These are phyloP conservation scores for Heliconius ismenius DNA, from an alignment of 2,888 invertebrate species.

Conservation along the genomic window DNA sequence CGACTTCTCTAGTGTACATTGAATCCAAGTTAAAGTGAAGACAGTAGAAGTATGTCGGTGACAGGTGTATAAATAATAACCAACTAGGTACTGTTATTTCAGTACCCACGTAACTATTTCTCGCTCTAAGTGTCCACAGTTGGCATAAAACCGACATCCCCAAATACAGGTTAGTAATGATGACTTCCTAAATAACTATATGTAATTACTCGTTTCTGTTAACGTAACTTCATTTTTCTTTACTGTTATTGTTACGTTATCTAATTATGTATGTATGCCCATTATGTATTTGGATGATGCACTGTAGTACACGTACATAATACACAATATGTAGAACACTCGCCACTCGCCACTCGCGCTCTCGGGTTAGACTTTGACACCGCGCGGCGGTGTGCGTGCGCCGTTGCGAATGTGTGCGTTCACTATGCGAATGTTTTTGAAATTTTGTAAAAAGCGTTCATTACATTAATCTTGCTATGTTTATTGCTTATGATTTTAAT, in stretches of 20 bases:
- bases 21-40: neutral
- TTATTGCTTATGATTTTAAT: neutral
- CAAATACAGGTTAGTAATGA: conserved; percentile 26
- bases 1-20: neutral
- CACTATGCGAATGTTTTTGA: conserved; percentile 57
- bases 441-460: conserved; percentile 1
- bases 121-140: conserved; percentile 14
- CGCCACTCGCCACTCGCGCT: conserved; percentile 43
- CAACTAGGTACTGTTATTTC: conserved; percentile 36
- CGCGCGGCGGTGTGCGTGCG: conserved; percentile 60
- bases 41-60: conserved; percentile 26
- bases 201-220: neutral
- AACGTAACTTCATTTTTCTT: neutral
- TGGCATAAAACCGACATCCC: conserved; percentile 20
- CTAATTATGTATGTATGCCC: neutral
- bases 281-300: neutral
- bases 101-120: conserved; percentile 32
- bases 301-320: conserved; percentile 27
- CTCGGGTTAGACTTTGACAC: conserved; percentile 77
- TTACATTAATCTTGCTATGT: neutral
- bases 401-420: conserved; percentile 57
- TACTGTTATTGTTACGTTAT: neutral
- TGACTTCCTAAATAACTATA: neutral
- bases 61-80: conserved; percentile 33
- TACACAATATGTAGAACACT: conserved; percentile 48